A percentile compares a stretch with the other conserved stretches of the same genome.
Evolutionary conservation across 1,140 invertebrate species (phyloP).

Genomic region (Euura lappo): DNA sequence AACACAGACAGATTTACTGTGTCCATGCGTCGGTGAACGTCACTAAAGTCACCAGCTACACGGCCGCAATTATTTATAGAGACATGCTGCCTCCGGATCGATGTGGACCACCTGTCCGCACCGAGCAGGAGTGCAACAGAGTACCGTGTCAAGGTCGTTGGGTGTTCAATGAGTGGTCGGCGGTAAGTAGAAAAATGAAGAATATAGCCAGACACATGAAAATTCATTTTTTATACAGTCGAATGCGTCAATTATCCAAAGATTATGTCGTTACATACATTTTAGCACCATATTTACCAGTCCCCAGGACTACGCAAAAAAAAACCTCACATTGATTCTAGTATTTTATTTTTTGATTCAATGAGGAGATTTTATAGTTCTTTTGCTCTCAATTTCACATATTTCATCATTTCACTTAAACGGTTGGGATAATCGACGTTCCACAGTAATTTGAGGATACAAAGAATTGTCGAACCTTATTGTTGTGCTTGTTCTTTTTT

Average conservation of each 20-base stretch:
- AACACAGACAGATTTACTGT: slow-evolving; percentile 70
- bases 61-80: slow-evolving; percentile 56
- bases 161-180: slow-evolving; percentile 72
- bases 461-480: too few species aligned
- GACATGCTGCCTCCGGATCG: slow-evolving; percentile 63
- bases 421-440: too few species aligned
- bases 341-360: background rate
- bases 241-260: background rate
- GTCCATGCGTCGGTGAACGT: slow-evolving; percentile 55
- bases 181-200: slow-evolving; percentile 58
- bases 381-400: slow-evolving; percentile 16
- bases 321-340: background rate
- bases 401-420: too few species aligned
- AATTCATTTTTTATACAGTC: background rate
- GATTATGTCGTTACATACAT: slow-evolving; percentile 11
- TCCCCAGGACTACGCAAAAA: background rate
- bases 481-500: slow-evolving; percentile 16
- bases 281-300: too few species aligned
- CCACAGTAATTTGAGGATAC: too few species aligned
- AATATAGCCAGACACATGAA: background rate
- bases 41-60: slow-evolving; percentile 35
- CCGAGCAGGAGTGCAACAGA: slow-evolving; percentile 65
- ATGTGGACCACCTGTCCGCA: slow-evolving; percentile 59
- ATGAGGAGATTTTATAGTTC: slow-evolving; percentile 8
- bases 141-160: slow-evolving; percentile 70